Percentiles rank a stretch among this genome's conserved stretches.
Evolutionary conservation across 2,888 invertebrate genomes (phyloP).

Genomic region (Catocala fraxini): DNA sequence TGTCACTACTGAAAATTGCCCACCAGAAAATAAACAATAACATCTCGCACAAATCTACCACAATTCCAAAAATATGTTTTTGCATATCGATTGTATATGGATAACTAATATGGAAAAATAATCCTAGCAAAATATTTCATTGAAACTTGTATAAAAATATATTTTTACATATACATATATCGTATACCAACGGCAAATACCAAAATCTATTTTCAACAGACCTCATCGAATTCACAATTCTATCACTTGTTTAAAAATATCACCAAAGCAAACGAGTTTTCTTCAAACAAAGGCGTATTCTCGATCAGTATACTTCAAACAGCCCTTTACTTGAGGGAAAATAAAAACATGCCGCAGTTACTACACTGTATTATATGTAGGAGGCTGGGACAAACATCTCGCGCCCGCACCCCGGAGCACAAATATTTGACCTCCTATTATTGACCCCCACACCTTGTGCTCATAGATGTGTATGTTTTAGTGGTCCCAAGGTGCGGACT

Average conservation of each 20-base stretch:
- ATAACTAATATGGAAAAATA: too few species aligned
- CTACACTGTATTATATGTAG: conserved; percentile 17
- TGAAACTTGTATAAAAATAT: too few species aligned
- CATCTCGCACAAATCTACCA: too few species aligned
- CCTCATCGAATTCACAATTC: too few species aligned
- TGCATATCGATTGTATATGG: too few species aligned
- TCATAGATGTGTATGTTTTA: conserved; percentile 38
- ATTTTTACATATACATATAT: too few species aligned
- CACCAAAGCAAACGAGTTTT: conserved; percentile 4
- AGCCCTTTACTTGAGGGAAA: conserved; percentile 35
- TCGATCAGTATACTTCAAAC: conserved; percentile 24
- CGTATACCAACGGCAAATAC: too few species aligned
- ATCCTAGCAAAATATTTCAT: too few species aligned
- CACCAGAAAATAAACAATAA: too few species aligned
- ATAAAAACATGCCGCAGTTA: conserved; percentile 50
- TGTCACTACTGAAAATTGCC: too few species aligned
- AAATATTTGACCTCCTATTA: conserved; percentile 82
- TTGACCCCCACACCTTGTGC: conserved; percentile 79
- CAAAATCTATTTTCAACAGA: too few species aligned
- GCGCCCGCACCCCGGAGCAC: conserved; percentile 65
- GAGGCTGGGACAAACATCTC: conserved; percentile 63
- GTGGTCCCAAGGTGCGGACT: conserved; percentile 19
- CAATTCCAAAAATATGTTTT: too few species aligned
- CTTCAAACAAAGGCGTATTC: conserved; percentile 22
- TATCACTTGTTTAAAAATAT: conserved; percentile 5